These are phyloP conservation scores for Pristiophorus japonicus DNA, from an alignment of 2,113 vertebrate genomes.

Conservation along the genomic window DNA sequence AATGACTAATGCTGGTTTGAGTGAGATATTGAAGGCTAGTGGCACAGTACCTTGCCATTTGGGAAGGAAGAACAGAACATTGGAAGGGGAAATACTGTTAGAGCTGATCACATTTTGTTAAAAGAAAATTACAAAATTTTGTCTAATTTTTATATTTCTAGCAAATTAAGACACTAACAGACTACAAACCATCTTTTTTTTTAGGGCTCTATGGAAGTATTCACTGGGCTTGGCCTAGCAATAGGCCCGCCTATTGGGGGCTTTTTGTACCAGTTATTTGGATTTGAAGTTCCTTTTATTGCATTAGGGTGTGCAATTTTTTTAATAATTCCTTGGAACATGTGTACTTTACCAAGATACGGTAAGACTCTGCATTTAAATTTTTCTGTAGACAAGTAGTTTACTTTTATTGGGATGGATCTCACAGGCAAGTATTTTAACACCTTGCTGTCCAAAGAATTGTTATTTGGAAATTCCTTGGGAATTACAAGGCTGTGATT, in stretches of 20 bases:
- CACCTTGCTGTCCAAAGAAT: neutral
- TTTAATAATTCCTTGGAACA: conserved; percentile 77
- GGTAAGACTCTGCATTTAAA: conserved; percentile 55
- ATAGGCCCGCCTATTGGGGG: conserved; percentile 86
- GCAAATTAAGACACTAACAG: neutral
- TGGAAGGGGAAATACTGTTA: neutral
- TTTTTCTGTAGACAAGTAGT: neutral
- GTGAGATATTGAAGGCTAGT: neutral
- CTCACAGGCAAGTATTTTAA: neutral
- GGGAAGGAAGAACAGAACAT: neutral
- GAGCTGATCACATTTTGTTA: neutral
- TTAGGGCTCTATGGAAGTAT: conserved; percentile 86
- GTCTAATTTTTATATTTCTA: neutral
- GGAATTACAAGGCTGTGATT: neutral
- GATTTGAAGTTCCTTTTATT: conserved; percentile 85
- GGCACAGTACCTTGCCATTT: neutral
- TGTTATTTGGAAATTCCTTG: neutral
- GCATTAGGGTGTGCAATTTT: conserved; percentile 73
- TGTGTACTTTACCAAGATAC: conserved; percentile 71
- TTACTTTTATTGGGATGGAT: neutral
- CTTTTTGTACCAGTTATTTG: conserved; percentile 82
- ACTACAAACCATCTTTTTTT: neutral
- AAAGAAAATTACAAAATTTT: neutral
- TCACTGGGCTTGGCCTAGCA: conserved; percentile 79
- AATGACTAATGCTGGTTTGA: neutral